Evolutionary conservation across 92 coral and sea anemone genomes (phyloP), one percentile per base, ranked within the genome.

Genomic region (Phenganax marumi): DNA sequence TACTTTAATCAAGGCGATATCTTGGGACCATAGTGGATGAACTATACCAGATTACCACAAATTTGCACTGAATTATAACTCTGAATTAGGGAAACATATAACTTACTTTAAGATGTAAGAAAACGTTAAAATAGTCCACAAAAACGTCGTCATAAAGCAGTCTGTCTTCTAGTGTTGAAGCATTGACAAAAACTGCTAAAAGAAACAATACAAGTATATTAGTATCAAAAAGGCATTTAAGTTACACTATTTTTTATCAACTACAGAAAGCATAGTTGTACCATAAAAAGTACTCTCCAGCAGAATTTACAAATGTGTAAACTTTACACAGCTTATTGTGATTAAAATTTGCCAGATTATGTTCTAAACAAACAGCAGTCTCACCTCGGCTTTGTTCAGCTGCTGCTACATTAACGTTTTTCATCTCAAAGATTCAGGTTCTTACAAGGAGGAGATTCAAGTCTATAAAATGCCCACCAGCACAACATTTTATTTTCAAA

Each of bases 91-190:
- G 5, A 33, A 33, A 63, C 16, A 3, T 63, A 23, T 17, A 39
- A 56, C 97, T 90, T 61, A 94, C 98, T 48, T 93, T 97, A 5
- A 94, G 80, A 21, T 90, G 89, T 25, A 94, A 77, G 76, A 94
- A 94, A 61, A 93, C 94, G 83, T 94, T 94, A 85, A 92, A 94
- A 90, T 94, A 94, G 65, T 94, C 98, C 23, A 91, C 92, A 86
- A 94, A 94, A 14, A 92, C 86, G 57, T 92, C 97, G 90, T 94
- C 98, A 77, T 87, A 94, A 1, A 91, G 93, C 66, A 94, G 75
- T 55, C 91, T 84, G 74, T 94, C 97, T 83, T 94, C 97, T 81
- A 94, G 86, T 0, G 97, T 87, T 55, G 85, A 89, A 54, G 81
- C 51, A 54, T 52, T 76, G 64, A 76, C 64, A 62, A 25, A 76